Evolutionary conservation across 2,888 invertebrate genomes (phyloP).

Genomic region (Pogonocherus hispidulus): DNA sequence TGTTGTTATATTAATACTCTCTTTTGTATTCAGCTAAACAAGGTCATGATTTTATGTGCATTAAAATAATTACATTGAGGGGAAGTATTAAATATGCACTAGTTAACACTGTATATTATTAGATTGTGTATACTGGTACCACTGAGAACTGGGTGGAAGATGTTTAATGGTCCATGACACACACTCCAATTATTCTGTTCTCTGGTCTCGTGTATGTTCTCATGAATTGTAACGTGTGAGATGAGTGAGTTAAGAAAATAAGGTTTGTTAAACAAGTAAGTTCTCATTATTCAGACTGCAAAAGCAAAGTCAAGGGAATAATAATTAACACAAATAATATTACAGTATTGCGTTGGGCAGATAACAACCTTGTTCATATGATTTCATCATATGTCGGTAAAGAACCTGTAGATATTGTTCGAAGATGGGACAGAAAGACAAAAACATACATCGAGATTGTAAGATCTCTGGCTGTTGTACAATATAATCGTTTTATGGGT

Average conservation of each 20-base stretch:
- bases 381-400: conserved; percentile 37
- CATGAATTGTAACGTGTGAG: no score
- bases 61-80: neutral
- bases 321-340: no score
- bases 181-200: neutral
- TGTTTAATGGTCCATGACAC: no score
- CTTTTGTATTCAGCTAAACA: neutral
- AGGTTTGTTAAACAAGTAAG: no score
- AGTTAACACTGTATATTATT: no score
- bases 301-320: no score
- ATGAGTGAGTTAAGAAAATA: no score
- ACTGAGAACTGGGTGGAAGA: no score
- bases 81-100: neutral
- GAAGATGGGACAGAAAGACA: conserved; percentile 39
- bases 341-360: conserved; percentile 33
- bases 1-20: neutral
- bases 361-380: conserved; percentile 39
- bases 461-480: conserved; percentile 31
- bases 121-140: no score
- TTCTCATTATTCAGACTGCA: no score
- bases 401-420: conserved; percentile 32
- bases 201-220: no score
- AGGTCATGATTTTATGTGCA: neutral
- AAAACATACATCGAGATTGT: conserved; percentile 24
- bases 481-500: no score